These are phyloP conservation scores for Haliclystus octoradiatus DNA, from an alignment of 30 jellyfish, hydroid and myxozoan genomes.

Conservation along the genomic window DNA sequence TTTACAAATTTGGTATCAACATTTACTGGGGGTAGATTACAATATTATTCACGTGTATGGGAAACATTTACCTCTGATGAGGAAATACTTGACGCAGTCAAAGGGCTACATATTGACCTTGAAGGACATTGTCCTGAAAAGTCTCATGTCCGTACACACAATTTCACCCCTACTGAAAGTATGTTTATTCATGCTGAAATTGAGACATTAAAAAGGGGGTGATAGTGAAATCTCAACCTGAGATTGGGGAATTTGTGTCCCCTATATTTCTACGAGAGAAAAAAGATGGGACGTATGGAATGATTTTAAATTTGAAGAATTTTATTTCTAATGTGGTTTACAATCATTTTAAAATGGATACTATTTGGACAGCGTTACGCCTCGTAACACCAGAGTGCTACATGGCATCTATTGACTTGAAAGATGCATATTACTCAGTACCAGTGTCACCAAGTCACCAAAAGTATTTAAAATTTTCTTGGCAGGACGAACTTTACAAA, in stretches of 20 bases:
- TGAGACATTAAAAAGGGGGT: too few species aligned
- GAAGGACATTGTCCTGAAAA: too few species aligned
- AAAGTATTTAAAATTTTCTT: constrained; percentile 9
- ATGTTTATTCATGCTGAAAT: too few species aligned
- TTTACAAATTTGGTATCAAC: constrained; percentile 9
- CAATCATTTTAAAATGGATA: constrained; percentile 26
- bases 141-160: too few species aligned
- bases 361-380: neutral
- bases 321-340: neutral
- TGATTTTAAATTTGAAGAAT: neutral
- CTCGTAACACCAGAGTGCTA: constrained; percentile 12
- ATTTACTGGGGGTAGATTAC: constrained; percentile 9
- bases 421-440: constrained; percentile 20
- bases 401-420: constrained; percentile 22
- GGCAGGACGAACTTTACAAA: constrained; percentile 4
- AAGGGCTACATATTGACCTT: too few species aligned
- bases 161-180: too few species aligned
- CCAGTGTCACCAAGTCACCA: constrained; percentile 9
- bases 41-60: too few species aligned
- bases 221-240: neutral
- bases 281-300: neutral
- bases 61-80: too few species aligned
- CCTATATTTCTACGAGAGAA: neutral
- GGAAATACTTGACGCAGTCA: too few species aligned
- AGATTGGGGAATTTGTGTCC: too few species aligned